Conservation (phyloP, 1,140 invertebrate species). For the Diprion similis region DNA sequence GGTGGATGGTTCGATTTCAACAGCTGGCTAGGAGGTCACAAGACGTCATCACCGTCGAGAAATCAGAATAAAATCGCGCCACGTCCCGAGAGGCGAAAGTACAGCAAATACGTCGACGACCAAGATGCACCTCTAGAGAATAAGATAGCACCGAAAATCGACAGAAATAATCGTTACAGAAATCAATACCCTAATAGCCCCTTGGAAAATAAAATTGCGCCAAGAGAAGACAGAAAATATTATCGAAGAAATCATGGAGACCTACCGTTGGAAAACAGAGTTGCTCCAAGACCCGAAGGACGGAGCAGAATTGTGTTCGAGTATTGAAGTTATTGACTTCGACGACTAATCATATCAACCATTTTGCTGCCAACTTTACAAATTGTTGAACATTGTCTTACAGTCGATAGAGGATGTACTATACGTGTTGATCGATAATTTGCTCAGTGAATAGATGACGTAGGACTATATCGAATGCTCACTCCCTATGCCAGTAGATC, state of each 20-base stretch:
- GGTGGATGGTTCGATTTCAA: slow-evolving; percentile 32
- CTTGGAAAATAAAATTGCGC: slow-evolving; percentile 38
- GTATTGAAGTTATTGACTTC: slow-evolving; percentile 24
- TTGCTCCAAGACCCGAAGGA: neutral
- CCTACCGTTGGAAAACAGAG: neutral
- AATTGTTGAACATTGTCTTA: too few relatives aligned
- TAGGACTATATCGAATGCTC: too few relatives aligned
- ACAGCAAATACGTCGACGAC: neutral
- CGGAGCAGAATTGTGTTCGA: neutral
- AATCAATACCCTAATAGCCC: slow-evolving; percentile 19
- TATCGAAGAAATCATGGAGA: neutral
- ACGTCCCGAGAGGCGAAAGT: slow-evolving; percentile 10
- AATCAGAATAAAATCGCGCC: slow-evolving; percentile 45
- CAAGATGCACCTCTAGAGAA: slow-evolving; percentile 11
- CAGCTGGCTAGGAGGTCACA: slow-evolving; percentile 17
- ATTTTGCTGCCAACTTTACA: too few relatives aligned
- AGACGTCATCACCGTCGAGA: neutral
- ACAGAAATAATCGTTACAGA: neutral
- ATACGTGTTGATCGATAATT: too few relatives aligned
- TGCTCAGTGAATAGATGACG: too few relatives aligned
- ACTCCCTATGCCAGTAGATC: too few relatives aligned
- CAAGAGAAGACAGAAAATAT: slow-evolving; percentile 22
- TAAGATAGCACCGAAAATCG: slow-evolving; percentile 20
- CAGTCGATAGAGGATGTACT: too few relatives aligned
- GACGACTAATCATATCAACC: too few relatives aligned